phyloP scores from a whole-genome alignment of 2,113 vertebrate species.

The Daubentonia madagascariensis region DNA sequence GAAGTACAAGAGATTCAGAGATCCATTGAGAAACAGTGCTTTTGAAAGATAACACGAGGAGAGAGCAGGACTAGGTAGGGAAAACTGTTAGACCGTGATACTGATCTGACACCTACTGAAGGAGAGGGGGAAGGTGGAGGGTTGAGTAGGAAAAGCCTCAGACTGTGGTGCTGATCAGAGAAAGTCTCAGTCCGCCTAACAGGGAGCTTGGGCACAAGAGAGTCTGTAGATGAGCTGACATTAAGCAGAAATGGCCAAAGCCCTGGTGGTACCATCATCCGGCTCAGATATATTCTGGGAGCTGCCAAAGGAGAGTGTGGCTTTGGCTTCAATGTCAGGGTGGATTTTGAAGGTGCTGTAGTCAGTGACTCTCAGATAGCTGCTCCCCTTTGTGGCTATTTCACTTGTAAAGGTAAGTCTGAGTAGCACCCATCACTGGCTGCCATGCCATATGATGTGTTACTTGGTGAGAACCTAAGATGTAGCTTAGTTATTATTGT shows the following conservation, averaged over 20 bases:
- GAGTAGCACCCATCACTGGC: too few species aligned
- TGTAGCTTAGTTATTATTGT: not conserved
- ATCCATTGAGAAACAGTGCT: not conserved
- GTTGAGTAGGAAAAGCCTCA: not conserved
- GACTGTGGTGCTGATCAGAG: not conserved
- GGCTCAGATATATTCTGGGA: not conserved
- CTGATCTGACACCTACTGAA: not conserved
- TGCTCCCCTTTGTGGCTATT: not conserved
- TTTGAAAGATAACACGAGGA: not conserved
- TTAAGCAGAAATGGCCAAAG: not conserved
- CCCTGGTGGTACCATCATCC: not conserved
- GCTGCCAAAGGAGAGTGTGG: not conserved
- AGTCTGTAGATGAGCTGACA: not conserved
- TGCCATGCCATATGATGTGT: rapidly evolving
- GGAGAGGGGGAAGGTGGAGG: not conserved
- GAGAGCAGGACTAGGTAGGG: not conserved
- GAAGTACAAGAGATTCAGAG: not conserved
- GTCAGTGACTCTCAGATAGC: not conserved
- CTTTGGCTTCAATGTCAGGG: too few species aligned
- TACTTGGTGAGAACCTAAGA: not conserved
- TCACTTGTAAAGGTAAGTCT: not conserved
- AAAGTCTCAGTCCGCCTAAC: not conserved
- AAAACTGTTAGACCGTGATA: too few species aligned
- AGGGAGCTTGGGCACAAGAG: not conserved
- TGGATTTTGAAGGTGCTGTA: not conserved